Evolutionary conservation across 2,113 vertebrate genomes (phyloP).

Genomic region (Malurus alboscapulatus): DNA sequence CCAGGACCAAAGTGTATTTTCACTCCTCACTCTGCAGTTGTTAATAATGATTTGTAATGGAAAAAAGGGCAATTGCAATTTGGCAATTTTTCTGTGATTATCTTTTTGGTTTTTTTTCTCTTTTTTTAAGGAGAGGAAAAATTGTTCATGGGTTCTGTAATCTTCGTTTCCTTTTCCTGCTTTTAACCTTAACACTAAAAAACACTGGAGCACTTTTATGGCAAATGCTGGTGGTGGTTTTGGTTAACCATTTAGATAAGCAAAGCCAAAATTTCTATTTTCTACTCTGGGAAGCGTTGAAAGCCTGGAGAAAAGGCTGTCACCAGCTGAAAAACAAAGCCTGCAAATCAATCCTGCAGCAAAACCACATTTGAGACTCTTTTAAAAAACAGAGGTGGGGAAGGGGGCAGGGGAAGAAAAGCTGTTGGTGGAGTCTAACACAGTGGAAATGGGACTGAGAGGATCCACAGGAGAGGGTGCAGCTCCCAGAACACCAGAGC

Average conservation of each 20-base stretch:
- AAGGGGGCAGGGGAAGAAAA: neutral
- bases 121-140: neutral
- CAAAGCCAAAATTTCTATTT: neutral
- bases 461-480: neutral
- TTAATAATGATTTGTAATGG: neutral
- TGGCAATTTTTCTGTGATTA: neutral
- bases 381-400: neutral
- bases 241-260: neutral
- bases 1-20: neutral
- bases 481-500: neutral
- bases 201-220: neutral
- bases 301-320: neutral
- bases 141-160: neutral
- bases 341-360: neutral
- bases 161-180: neutral
- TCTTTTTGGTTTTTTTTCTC: neutral
- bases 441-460: neutral
- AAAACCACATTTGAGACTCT: neutral
- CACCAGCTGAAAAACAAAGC: neutral
- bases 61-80: neutral
- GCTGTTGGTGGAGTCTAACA: neutral
- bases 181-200: neutral
- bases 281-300: neutral
- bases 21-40: neutral
- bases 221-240: neutral